Evolutionary conservation across 2,797 vertebrate genomes (phyloP).

Genomic region (Psittacula derbiana): DNA sequence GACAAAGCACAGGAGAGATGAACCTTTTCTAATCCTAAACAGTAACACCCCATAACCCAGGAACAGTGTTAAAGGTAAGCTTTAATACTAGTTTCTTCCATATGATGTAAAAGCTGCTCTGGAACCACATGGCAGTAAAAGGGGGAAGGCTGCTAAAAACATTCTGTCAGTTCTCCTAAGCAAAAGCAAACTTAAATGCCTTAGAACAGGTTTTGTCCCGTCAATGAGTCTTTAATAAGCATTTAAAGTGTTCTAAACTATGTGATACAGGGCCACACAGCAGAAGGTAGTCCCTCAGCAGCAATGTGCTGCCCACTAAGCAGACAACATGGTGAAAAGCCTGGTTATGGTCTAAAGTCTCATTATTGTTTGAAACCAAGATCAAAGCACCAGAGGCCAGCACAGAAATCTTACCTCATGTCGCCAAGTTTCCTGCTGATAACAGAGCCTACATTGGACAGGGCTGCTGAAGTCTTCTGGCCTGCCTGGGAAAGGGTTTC

Average conservation of each 20-base stretch:
- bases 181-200: not conserved
- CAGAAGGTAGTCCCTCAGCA: not conserved
- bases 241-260: not conserved
- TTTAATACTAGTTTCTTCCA: not conserved
- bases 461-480: constrained; percentile 91
- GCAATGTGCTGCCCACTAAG: not conserved
- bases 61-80: not conserved
- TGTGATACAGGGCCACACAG: not conserved
- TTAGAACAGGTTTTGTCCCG: not conserved
- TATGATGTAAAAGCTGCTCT: not conserved
- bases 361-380: not conserved
- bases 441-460: constrained; percentile 87
- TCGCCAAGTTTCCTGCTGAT: constrained; percentile 90
- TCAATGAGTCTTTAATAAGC: not conserved
- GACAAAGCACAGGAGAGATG: not conserved
- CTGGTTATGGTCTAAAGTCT: not conserved
- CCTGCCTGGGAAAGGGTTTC: constrained; percentile 94
- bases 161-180: not conserved
- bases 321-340: not conserved
- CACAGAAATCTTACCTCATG: constrained; percentile 85
- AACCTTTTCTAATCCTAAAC: not conserved
- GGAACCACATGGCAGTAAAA: not conserved
- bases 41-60: not conserved
- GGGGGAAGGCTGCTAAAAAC: not conserved
- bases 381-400: not conserved